phyloP scores from a whole-genome alignment of 2,888 invertebrate genomes.

The Drosophila fungiperda region DNA sequence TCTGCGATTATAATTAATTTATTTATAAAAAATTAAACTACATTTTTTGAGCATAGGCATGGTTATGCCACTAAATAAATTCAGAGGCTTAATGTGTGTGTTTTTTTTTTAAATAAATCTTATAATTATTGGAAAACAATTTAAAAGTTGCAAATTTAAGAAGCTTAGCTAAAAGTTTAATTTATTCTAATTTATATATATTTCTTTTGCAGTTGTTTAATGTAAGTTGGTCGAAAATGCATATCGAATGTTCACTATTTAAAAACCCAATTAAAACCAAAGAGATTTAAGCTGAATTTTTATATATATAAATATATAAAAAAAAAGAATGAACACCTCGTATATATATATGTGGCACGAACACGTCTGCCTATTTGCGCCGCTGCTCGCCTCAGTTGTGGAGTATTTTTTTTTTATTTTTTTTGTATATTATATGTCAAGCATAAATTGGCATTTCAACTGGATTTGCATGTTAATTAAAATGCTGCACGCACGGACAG shows the following conservation, averaged over 20 bases:
- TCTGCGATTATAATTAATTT: constrained; percentile 73
- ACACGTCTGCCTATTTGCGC: constrained; percentile 21
- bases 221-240: background rate
- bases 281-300: constrained; percentile 29
- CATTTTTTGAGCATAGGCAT: background rate
- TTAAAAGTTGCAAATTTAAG: background rate
- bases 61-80: background rate
- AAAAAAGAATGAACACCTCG: constrained; percentile 29
- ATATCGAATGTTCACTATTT: constrained; percentile 3
- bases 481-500: constrained; percentile 76
- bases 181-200: background rate
- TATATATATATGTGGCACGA: constrained; percentile 4
- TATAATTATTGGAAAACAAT: background rate
- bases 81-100: background rate
- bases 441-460: constrained; percentile 80
- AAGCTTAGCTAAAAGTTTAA: background rate
- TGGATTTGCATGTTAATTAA: constrained; percentile 81
- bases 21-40: constrained; percentile 38
- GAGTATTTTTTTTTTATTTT: constrained; percentile 21
- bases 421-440: constrained; percentile 74
- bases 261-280: constrained; percentile 37
- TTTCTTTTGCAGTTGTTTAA: background rate
- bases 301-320: constrained; percentile 27
- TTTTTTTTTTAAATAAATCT: background rate
- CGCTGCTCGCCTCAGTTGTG: constrained; percentile 2